phyloP scores from a whole-genome alignment of 2,113 vertebrate species.

The Platichthys flesus region DNA sequence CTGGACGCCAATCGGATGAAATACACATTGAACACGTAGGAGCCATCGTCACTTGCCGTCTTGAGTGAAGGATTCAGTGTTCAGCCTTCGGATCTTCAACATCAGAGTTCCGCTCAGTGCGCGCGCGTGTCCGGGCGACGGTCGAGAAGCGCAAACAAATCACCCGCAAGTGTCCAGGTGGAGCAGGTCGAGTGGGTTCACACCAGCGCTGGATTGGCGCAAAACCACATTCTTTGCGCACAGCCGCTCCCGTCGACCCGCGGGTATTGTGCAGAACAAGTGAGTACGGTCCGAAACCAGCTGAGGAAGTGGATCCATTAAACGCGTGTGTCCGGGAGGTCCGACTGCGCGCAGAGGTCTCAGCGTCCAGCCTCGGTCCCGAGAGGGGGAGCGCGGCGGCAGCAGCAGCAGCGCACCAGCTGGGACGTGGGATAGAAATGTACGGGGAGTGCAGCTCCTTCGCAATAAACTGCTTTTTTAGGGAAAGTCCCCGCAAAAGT shows the following conservation, averaged over 20 bases:
- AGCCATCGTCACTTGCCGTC: constrained; percentile 81
- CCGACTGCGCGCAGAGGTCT: constrained; percentile 49
- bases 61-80: constrained; percentile 80
- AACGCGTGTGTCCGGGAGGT: constrained; percentile 34
- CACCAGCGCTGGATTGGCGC: constrained; percentile 55
- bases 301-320: constrained; percentile 29
- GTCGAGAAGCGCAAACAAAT: constrained; percentile 44
- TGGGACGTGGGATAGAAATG: constrained; percentile 5
- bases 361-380: constrained; percentile 25
- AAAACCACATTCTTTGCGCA: constrained; percentile 69
- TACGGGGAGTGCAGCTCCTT: constrained; percentile 19
- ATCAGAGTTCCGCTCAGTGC: constrained; percentile 37
- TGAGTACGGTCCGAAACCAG: constrained; percentile 21
- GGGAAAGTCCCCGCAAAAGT: constrained; percentile 65
- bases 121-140: constrained; percentile 12
- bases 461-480: constrained; percentile 20
- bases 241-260: background rate
- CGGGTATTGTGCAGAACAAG: background rate
- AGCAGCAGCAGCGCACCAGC: constrained; percentile 13
- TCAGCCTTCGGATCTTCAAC: constrained; percentile 61
- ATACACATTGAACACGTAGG: constrained; percentile 77
- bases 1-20: constrained; percentile 80
- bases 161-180: constrained; percentile 70
- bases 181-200: constrained; percentile 60
- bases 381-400: background rate